Percentiles rank a stretch among this genome's conserved stretches.
Conservation (phyloP, 2,797 vertebrate species). For the Macrochelys suwanniensis region DNA sequence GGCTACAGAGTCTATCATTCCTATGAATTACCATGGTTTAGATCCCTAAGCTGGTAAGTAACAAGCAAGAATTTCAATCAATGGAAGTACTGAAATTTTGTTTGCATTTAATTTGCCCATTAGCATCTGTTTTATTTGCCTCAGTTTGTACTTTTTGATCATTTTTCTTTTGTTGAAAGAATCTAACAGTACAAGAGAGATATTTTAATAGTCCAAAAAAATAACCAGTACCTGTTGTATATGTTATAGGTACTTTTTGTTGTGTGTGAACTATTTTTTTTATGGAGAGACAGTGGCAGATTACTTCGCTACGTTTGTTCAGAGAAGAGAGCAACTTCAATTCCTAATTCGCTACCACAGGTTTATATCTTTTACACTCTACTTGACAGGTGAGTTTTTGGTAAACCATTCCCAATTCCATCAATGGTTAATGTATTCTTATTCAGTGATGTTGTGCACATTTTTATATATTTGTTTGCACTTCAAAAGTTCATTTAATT, state of each 20-base stretch:
- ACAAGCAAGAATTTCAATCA: not conserved
- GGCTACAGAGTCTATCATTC: conserved; percentile 97
- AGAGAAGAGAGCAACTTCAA: conserved; percentile 95
- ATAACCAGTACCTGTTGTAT: conserved; percentile 18
- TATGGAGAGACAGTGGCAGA: conserved; percentile 98
- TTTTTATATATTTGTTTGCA: not conserved
- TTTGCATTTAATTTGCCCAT: not conserved
- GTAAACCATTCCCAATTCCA: not conserved
- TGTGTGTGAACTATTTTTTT: conserved; percentile 99
- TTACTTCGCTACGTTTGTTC: conserved; percentile 94
- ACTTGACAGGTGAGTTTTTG: conserved; percentile 90
- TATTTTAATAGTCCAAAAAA: not conserved
- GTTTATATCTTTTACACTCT: conserved; percentile 97
- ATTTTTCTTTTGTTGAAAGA: conserved; percentile 1
- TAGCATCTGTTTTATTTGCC: not conserved
- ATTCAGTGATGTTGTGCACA: not conserved
- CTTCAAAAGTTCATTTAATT: not conserved
- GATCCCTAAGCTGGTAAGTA: conserved; percentile 96
- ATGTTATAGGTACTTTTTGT: conserved; percentile 92
- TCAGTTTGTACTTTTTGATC: not conserved
- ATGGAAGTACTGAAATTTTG: fast-evolving
- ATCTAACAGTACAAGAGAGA: not conserved
- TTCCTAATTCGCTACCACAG: conserved; percentile 97
- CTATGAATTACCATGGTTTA: conserved; percentile 96
- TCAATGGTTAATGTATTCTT: not conserved